A percentile compares a stretch with the other conserved stretches of the same genome.
Conservation (phyloP, 1,140 invertebrate species). For the Pseudomyrmex dendroicus region DNA sequence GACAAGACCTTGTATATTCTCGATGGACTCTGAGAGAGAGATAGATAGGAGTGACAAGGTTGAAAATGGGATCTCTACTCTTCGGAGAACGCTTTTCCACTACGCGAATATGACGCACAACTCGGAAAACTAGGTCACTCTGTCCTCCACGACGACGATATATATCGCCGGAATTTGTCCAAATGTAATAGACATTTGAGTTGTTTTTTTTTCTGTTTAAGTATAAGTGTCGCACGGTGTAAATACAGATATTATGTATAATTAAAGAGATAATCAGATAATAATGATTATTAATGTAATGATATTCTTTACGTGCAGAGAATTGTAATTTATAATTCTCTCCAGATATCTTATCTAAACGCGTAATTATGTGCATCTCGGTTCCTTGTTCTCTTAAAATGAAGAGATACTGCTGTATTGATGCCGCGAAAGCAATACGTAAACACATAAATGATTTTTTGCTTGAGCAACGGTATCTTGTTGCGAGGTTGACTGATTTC, state of each 20-base stretch:
- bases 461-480: constrained; percentile 10
- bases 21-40: constrained; percentile 24
- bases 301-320: no score
- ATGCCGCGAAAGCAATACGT: background rate
- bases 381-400: background rate
- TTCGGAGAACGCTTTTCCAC: constrained; percentile 6
- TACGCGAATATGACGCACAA: constrained; percentile 23
- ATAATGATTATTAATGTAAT: no score
- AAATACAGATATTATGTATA: no score
- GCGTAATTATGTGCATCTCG: background rate
- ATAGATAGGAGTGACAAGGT: constrained; percentile 57
- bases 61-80: constrained; percentile 70
- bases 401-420: background rate
- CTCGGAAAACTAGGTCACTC: constrained; percentile 60
- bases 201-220: background rate
- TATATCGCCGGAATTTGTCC: constrained; percentile 18
- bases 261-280: no score
- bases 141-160: constrained; percentile 38
- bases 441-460: background rate
- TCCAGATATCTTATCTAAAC: no score
- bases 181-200: background rate
- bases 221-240: no score
- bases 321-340: no score
- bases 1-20: constrained; percentile 32
- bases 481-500: constrained; percentile 33